phyloP scores from a whole-genome alignment of 2,797 vertebrate species.

The Lacerta agilis region DNA sequence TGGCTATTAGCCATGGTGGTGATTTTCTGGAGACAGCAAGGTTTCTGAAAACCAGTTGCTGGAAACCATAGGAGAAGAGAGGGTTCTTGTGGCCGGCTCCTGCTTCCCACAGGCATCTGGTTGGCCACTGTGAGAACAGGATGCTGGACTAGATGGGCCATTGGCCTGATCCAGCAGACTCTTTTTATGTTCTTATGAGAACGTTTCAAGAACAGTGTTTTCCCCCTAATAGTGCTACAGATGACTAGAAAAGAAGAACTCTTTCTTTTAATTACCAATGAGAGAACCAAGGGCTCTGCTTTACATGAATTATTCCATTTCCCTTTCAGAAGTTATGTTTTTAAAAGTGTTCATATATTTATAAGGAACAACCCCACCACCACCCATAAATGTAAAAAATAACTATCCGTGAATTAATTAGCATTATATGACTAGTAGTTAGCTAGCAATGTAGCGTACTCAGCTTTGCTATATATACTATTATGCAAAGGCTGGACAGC shows the following conservation, averaged over 20 bases:
- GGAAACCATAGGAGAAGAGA: neutral
- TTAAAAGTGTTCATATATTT: slow-evolving; percentile 68
- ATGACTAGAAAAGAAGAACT: neutral
- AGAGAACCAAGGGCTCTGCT: slow-evolving; percentile 58
- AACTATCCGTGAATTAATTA: slow-evolving; percentile 70
- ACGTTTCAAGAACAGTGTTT: neutral
- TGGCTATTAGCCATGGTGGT: too few species aligned
- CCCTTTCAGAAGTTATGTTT: slow-evolving; percentile 55
- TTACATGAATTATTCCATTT: slow-evolving; percentile 29
- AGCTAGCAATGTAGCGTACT: slow-evolving; percentile 52
- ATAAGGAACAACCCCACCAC: slow-evolving; percentile 59
- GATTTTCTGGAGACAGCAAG: too few species aligned
- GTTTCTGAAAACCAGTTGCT: too few species aligned
- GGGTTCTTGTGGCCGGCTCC: too few species aligned
- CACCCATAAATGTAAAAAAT: slow-evolving; percentile 57
- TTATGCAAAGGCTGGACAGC: slow-evolving; percentile 64
- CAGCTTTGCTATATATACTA: slow-evolving; percentile 54
- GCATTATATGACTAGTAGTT: slow-evolving; percentile 69
- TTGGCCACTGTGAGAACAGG: too few species aligned
- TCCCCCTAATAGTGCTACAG: neutral
- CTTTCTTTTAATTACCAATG: slow-evolving; percentile 66
- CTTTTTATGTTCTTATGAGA: neutral
- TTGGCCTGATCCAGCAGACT: too few species aligned
- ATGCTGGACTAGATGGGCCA: too few species aligned
- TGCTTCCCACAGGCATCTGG: too few species aligned